Conservation (phyloP, 2,113 vertebrate genomes). For the Galeopterus variegatus region DNA sequence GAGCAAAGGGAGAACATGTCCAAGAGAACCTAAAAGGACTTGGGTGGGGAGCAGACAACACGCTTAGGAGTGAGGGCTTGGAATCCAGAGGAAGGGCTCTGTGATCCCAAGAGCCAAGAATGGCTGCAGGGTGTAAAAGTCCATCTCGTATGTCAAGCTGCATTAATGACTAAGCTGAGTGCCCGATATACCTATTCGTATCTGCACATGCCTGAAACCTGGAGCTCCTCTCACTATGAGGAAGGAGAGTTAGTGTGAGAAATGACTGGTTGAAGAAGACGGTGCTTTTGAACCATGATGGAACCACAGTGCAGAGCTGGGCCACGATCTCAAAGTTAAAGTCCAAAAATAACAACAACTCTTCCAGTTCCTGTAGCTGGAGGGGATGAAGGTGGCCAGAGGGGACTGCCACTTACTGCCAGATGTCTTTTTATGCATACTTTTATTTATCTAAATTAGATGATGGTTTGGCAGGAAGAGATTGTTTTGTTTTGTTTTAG, state of each 20-base stretch:
- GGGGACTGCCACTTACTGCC: not conserved
- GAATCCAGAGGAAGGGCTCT: not conserved
- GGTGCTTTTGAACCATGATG: not conserved
- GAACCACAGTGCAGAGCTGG: not conserved
- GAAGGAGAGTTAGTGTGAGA: not conserved
- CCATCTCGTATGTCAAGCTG: not conserved
- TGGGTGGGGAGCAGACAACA: not conserved
- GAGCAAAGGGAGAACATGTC: not conserved
- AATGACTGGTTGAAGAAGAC: not conserved
- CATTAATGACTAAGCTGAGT: too few species aligned
- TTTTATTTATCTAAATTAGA: slow-evolving; percentile 54
- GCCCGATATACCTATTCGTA: not conserved
- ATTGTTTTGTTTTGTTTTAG: slow-evolving; percentile 10
- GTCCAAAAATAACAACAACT: not conserved
- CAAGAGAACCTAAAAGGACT: not conserved
- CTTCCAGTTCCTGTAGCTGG: not conserved
- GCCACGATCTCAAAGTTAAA: not conserved
- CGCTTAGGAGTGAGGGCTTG: not conserved
- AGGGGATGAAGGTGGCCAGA: too few species aligned
- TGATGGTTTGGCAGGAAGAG: not conserved
- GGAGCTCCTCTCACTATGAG: too few species aligned
- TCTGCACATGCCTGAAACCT: not conserved
- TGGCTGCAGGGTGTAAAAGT: not conserved
- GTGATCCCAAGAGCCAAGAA: not conserved
- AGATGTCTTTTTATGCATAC: not conserved